phyloP scores from a whole-genome alignment of 2,113 vertebrate genomes.

The Mastomys natalensis region DNA sequence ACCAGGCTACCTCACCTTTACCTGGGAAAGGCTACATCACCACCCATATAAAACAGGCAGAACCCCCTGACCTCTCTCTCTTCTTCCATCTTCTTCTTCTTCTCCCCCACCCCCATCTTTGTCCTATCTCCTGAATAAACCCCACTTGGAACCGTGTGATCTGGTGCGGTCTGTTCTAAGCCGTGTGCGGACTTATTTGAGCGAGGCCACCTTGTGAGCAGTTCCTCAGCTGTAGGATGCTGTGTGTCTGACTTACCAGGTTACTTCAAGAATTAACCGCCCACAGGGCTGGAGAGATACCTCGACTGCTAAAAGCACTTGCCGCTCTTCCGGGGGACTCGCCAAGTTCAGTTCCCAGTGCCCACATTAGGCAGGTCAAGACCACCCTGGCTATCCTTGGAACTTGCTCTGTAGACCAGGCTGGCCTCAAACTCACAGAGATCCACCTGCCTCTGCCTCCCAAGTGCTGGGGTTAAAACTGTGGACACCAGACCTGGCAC shows the following conservation, averaged over 20 bases:
- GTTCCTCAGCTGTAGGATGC: background rate
- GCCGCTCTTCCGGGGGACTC: background rate
- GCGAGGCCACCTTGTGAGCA: background rate
- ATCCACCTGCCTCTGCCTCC: background rate
- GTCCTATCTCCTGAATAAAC: no score
- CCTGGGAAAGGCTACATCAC: no score
- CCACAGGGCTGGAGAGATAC: no score
- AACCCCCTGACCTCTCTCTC: no score
- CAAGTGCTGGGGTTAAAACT: background rate
- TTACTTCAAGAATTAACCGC: background rate
- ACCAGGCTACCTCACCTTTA: no score
- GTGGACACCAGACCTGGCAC: background rate
- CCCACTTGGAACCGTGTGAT: no score
- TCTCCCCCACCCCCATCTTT: no score
- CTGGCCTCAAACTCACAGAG: background rate
- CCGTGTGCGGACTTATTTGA: no score
- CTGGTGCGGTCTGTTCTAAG: no score
- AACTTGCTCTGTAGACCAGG: background rate
- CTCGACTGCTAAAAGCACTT: background rate
- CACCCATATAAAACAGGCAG: no score
- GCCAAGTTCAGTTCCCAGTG: background rate
- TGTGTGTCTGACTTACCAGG: background rate
- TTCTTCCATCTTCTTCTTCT: no score
- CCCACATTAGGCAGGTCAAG: background rate
- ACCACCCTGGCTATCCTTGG: background rate